Evolutionary conservation across 2,888 invertebrate species (phyloP), one percentile per base, ranked within the genome.

Genomic region (Trichogramma dendrolimi): DNA sequence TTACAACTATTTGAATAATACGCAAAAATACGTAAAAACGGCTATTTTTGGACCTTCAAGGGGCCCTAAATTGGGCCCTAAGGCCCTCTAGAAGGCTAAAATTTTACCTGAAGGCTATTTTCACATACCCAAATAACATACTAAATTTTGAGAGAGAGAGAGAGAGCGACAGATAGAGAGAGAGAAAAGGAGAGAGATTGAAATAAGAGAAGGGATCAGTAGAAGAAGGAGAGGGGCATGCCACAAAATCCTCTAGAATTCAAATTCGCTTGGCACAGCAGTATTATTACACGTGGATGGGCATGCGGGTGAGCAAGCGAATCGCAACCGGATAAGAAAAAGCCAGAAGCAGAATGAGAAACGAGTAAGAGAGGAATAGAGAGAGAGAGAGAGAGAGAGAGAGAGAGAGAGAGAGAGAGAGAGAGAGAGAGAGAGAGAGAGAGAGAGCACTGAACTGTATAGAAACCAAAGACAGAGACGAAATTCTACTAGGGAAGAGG

Each of bases 201-300:
- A 66, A 57, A 64, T 49, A 44, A 57, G 49, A 49, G 51, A 60
- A 63, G 46, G 54, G n/a, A 43, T 11, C 43, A 55, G 63, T 61
- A 27, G 54, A 61, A 51, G 54, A 50, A 58, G 51, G 41, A 62
- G 50, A 61, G 54, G 59, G 61, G 14, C 51, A 58, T 44, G 48
- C 41, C 52, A 42, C 52, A 38, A 58, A 53, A 62, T 53, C 58
- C 55, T 59, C 65, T 64, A 57, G 53, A 46, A 60, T 27, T 27
- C 70, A 64, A 73, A 67, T 71, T 70, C 67, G 68, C 67, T 67
- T 60, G 64, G 63, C 59, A 58, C 57, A 69, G 69, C 69, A 67
- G 64, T 67, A 27, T 27, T 27, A 27, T 27, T 27, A 27, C 27
- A 56, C 49, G 41, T 11, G 50, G 58, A 54, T 42, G 27, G 54